phyloP scores from a whole-genome alignment of 2,888 invertebrate species.

The Stenchaetothrips biformis region DNA sequence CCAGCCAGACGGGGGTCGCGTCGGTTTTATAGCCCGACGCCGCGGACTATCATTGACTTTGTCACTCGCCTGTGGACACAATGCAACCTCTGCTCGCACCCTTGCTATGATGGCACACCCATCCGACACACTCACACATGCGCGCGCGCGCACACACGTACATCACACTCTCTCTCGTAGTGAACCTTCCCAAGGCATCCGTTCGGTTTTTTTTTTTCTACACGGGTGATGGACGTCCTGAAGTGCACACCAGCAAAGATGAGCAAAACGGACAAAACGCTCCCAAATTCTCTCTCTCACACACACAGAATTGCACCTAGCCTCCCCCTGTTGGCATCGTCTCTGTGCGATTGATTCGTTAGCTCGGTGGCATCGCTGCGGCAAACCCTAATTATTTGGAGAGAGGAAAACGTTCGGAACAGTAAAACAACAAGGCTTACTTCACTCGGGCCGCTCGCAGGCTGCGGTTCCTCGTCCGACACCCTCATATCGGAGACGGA shows the following conservation, averaged over 20 bases:
- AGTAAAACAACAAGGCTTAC: too few relatives aligned
- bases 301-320: not conserved
- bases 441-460: too few relatives aligned
- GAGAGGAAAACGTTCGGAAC: too few relatives aligned
- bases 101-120: slow-evolving; percentile 1
- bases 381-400: too few relatives aligned
- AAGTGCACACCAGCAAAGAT: not conserved
- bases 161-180: not conserved
- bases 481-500: not conserved
- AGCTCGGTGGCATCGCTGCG: too few relatives aligned
- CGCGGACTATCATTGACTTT: slow-evolving; percentile 4
- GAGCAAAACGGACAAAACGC: too few relatives aligned
- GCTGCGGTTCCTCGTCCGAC: not conserved
- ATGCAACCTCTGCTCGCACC: slow-evolving; percentile 12
- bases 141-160: not conserved
- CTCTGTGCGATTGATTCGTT: not conserved
- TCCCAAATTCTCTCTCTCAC: not conserved
- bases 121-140: not conserved
- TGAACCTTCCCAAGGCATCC: not conserved
- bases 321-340: not conserved
- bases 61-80: not conserved
- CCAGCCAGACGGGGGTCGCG: not conserved
- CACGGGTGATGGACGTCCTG: not conserved
- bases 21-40: not conserved
- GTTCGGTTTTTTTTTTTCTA: not conserved